A percentile compares a stretch with the other conserved stretches of the same genome.
phyloP scores from a whole-genome alignment of 1,140 invertebrate genomes.

The Mya arenaria region DNA sequence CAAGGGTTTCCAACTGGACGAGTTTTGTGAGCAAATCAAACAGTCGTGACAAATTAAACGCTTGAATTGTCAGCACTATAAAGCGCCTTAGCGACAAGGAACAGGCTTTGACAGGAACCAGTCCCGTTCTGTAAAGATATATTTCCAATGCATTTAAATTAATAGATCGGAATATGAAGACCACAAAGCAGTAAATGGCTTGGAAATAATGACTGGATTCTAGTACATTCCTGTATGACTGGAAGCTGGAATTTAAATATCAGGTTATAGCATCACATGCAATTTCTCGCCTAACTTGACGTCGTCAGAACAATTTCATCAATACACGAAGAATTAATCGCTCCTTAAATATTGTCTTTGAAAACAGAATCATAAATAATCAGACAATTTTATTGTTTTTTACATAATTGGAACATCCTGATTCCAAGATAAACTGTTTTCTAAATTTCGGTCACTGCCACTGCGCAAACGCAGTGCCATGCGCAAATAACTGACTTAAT shows the following conservation, averaged over 20 bases:
- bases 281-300: conserved; percentile 49
- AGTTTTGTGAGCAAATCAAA: conserved; percentile 19
- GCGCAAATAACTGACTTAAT: conserved; percentile 12
- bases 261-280: conserved; percentile 20
- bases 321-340: too few relatives aligned
- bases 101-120: conserved; percentile 35
- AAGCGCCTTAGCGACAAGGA: conserved; percentile 28
- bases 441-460: not conserved
- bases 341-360: too few relatives aligned
- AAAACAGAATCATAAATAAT: too few relatives aligned
- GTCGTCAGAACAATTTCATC: conserved; percentile 43
- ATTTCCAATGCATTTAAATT: conserved; percentile 56
- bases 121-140: too few relatives aligned
- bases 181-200: conserved; percentile 39
- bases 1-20: conserved; percentile 3
- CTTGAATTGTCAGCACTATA: conserved; percentile 17
- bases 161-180: conserved; percentile 5
- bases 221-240: not conserved
- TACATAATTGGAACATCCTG: too few relatives aligned
- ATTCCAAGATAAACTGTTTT: conserved; percentile 1
- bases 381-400: too few relatives aligned
- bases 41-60: conserved; percentile 42
- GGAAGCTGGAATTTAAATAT: conserved; percentile 24
- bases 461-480: not conserved
- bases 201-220: conserved; percentile 40